Evolutionary conservation across 2,888 invertebrate species (phyloP), one percentile per base, ranked within the genome.

Genomic region (Leptopilina syphax): DNA sequence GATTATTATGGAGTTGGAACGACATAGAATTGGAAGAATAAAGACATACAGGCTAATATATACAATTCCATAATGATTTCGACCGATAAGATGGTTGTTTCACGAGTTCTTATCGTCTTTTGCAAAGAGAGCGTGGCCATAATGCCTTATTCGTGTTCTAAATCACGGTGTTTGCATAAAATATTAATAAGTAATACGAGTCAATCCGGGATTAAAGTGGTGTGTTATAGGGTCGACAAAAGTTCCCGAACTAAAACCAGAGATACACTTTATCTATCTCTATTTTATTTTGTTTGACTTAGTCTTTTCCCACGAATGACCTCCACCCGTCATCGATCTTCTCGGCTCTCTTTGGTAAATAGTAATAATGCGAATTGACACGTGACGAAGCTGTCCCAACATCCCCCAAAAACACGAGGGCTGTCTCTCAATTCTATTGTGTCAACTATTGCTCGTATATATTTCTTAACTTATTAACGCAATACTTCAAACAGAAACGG

Each of bases 181-280:
- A 92, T 92, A 91, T 92, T 91, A 92, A 91, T 92, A 91, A 91
- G 91, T 89, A 90, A 91, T 91, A 92, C 91, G 91, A 91, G 92
- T 92, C 91, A 91, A 92, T 92, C 91, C 89, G 86, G 91, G 91
- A 91, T 92, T 91, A 92, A 83, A 82, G 84, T 82, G 83, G 80
- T 81, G 84, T 77, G 82, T 79, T 77, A 78, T 82, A 83, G 79
- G 79, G 81, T 79, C 65, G 78, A 27, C 47, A 18, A 65, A 79
- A 70, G 67, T 78, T 80, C 76, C 80, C 79, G 76, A 10, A 60
- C 41, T 77, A 44, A 82, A 82, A 81, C 80, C 81, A 80, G 81
- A 83, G 83, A 77, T 68, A 78, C 89, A 89, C 90, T 90, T 91
- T 91, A 91, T 91, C 90, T 89, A 91, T 91, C 90, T 91, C 89